Conservation (phyloP, 2,888 invertebrate genomes). For the Cosmia pyralina region DNA sequence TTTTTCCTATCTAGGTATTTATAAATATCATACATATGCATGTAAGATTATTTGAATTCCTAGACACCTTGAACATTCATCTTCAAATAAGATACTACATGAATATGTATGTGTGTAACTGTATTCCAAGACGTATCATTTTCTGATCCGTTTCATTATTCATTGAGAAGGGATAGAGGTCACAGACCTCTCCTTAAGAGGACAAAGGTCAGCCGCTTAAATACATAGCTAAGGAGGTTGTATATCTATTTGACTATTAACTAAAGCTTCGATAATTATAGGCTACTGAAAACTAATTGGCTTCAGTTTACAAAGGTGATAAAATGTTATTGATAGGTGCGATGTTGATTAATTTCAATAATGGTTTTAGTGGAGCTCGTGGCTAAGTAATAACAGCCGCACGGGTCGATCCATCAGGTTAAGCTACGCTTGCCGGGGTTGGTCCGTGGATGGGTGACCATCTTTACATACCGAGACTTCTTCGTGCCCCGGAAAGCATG, state of each 20-base stretch:
- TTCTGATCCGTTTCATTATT: constrained; percentile 65
- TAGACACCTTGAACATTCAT: constrained; percentile 39
- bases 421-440: too few species aligned
- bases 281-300: neutral
- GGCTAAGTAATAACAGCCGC: too few species aligned
- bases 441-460: too few species aligned
- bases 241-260: constrained; percentile 27
- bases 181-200: constrained; percentile 16
- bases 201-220: constrained; percentile 27
- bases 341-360: neutral
- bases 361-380: too few species aligned
- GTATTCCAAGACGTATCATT: constrained; percentile 47
- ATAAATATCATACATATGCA: neutral
- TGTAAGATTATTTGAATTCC: constrained; percentile 4
- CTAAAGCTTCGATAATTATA: constrained; percentile 10
- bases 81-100: constrained; percentile 27
- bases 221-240: constrained; percentile 20
- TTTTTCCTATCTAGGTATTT: too few species aligned
- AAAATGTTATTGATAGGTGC: neutral
- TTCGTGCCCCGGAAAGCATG: too few species aligned
- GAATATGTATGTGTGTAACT: constrained; percentile 37
- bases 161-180: constrained; percentile 60
- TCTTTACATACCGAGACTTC: too few species aligned
- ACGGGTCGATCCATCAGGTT: too few species aligned
- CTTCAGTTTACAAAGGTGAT: constrained; percentile 12